These are phyloP conservation scores for Pollimyrus isidori DNA, from an alignment of 2,113 vertebrate species.

Conservation along the genomic window DNA sequence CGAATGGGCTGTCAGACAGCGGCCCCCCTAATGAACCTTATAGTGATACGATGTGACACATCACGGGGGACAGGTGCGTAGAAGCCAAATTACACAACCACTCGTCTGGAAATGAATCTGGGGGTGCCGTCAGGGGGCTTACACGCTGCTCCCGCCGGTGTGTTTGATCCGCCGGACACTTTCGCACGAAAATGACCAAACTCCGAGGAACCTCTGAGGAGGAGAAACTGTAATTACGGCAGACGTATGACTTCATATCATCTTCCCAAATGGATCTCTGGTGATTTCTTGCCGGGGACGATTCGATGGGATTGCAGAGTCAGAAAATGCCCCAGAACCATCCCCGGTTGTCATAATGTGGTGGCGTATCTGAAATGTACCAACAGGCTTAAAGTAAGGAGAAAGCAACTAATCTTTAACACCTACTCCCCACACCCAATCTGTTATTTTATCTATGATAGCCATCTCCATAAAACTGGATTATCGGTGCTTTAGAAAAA, in stretches of 20 bases:
- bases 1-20: background rate
- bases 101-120: background rate
- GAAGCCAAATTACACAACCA: background rate
- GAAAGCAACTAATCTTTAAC: background rate
- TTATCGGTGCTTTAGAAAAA: background rate
- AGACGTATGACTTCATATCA: background rate
- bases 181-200: background rate
- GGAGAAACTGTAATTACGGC: background rate
- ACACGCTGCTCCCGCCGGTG: background rate
- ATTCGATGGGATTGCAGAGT: background rate
- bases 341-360: background rate
- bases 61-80: background rate
- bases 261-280: background rate
- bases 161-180: background rate
- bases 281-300: background rate
- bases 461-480: background rate
- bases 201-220: background rate
- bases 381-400: background rate
- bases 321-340: background rate
- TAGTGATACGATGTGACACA: background rate
- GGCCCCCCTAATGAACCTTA: conserved; percentile 3
- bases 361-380: background rate
- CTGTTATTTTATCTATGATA: background rate
- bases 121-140: background rate
- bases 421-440: background rate